phyloP scores from a whole-genome alignment of 30 jellyfish, hydroid and myxozoan genomes.

The Turritopsis rubra region DNA sequence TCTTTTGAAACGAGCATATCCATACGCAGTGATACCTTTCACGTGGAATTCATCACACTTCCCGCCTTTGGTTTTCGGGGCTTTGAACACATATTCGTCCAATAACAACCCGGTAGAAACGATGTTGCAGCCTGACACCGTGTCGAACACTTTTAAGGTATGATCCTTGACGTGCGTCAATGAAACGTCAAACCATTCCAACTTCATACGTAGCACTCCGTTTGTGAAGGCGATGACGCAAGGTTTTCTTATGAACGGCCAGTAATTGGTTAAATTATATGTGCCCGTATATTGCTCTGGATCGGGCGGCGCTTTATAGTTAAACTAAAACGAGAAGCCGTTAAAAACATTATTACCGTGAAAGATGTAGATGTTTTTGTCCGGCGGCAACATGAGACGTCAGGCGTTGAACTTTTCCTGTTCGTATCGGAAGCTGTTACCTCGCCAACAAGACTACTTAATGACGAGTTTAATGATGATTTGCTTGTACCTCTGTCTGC shows the following conservation, averaged over 20 bases:
- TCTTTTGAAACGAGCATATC: background rate
- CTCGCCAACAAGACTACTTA: too few species aligned
- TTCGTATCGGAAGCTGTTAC: too few species aligned
- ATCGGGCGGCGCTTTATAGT: background rate
- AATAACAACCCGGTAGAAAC: background rate
- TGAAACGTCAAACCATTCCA: background rate
- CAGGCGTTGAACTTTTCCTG: too few species aligned
- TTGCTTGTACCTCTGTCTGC: background rate
- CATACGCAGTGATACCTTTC: slow-evolving; percentile 6
- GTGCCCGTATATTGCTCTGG: background rate
- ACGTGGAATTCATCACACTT: slow-evolving; percentile 6
- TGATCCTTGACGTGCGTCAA: background rate
- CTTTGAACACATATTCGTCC: slow-evolving; percentile 2
- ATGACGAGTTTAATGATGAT: background rate
- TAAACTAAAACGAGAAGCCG: background rate
- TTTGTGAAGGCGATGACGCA: background rate
- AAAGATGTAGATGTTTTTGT: too few species aligned
- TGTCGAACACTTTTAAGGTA: background rate
- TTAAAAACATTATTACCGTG: too few species aligned
- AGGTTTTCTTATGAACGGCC: slow-evolving; percentile 7
- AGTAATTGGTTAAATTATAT: background rate
- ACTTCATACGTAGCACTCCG: background rate
- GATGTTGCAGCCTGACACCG: background rate
- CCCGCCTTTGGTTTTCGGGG: background rate
- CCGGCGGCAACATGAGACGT: too few species aligned